A percentile compares a stretch with the other conserved stretches of the same genome.
phyloP scores from a whole-genome alignment of 2,797 vertebrate genomes.

The Phrynocephalus vlangalii region DNA sequence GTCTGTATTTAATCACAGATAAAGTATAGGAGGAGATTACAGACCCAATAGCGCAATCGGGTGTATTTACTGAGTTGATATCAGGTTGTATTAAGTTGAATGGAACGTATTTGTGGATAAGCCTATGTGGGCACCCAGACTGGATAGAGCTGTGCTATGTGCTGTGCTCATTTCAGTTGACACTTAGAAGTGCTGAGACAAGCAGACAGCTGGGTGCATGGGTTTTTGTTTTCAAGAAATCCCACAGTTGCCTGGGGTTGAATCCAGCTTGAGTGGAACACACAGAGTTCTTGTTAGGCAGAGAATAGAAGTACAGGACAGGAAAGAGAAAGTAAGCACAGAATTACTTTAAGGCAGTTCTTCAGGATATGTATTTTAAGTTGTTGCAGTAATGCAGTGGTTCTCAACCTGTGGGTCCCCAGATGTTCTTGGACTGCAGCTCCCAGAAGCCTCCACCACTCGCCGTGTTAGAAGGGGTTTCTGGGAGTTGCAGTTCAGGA shows the following conservation, averaged over 20 bases:
- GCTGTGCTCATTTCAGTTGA: not conserved
- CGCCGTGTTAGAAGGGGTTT: no score
- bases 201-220: not conserved
- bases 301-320: not conserved
- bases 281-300: not conserved
- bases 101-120: not conserved
- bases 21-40: not conserved
- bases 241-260: no score
- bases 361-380: not conserved
- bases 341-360: not conserved
- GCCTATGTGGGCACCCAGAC: no score
- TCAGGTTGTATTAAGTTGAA: not conserved
- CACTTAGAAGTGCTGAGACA: not conserved
- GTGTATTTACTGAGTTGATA: not conserved
- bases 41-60: not conserved
- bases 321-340: not conserved
- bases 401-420: no score
- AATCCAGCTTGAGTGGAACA: not conserved
- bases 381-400: no score
- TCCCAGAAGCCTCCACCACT: no score
- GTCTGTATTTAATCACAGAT: not conserved
- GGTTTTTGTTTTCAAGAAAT: not conserved
- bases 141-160: not conserved
- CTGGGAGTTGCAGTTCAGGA: no score
- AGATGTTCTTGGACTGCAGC: no score